phyloP scores from a whole-genome alignment of 2,113 vertebrate species.

The Ageneiosus marmoratus region DNA sequence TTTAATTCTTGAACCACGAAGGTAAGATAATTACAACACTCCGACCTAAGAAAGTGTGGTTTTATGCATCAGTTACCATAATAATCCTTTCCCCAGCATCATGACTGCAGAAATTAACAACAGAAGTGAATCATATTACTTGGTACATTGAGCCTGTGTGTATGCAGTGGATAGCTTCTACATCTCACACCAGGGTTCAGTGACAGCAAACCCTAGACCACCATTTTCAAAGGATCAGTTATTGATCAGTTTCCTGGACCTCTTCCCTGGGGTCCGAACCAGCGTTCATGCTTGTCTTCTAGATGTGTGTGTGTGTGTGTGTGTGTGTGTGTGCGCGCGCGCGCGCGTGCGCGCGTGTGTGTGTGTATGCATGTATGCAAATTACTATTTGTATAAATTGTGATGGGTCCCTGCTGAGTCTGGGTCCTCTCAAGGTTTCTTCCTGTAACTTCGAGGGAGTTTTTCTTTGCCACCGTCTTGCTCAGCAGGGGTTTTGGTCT shows the following conservation, averaged over 20 bases:
- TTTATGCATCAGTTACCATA: not conserved
- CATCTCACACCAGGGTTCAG: not conserved
- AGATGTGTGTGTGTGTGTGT: no score
- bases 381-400: no score
- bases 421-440: no score
- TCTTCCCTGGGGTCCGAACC: not conserved
- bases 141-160: not conserved
- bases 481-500: no score
- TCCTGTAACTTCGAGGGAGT: no score
- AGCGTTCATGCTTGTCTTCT: not conserved
- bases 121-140: not conserved
- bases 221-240: not conserved
- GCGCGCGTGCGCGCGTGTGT: no score
- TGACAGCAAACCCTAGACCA: not conserved
- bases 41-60: not conserved
- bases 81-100: not conserved
- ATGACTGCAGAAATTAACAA: not conserved
- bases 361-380: no score
- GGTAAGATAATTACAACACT: not conserved
- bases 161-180: not conserved
- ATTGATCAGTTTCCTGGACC: not conserved
- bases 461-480: no score
- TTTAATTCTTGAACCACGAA: not conserved
- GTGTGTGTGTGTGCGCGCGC: no score
- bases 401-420: no score